Base-by-base conservation (phyloP, 2,113 vertebrate genomes). In the Caretta caretta region DNA sequence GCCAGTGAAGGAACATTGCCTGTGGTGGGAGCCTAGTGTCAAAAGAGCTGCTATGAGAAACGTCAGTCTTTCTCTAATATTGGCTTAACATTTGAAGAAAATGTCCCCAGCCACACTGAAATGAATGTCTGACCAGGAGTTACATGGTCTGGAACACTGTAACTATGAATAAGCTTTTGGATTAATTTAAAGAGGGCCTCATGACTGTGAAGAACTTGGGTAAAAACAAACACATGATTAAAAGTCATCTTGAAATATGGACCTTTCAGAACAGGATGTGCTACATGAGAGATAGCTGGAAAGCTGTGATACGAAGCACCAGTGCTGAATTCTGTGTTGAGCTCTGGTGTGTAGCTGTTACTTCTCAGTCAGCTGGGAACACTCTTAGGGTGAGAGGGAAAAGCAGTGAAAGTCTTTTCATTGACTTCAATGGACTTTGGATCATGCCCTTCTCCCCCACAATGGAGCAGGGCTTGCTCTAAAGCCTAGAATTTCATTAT, bases 381-480 rank as follows among this genome's bases (percentile, higher is more conserved):
- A 20, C 16, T 22, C 38, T 14, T 2, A 22, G 38, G 22, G 0
- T 24, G 4, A 72, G n/a, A n/a, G 4, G n/a, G 38, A 22, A 38
- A 38, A 22, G 10, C n/a, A 10, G 2, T 35, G 24, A 76, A 24
- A 22, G 2, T 31, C 22, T 62, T 62, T 85, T 46, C n/a, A n/a
- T 38, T 72, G 69, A 42, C 48, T 53, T 49, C 24, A 35, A 31
- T 12, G 75, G 59, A 29, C 46, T 59, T 6, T 1, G 0, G 12
- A 8, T 53, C 59, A 62, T 29, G 29, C 38, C 54, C 38, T 54
- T 27, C 35, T 27, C 19, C n/a, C 22, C 20, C 59, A 24, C 9
- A 35, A n/a, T 2, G 56, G n/a, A 90, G 83, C 22, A 35, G 46
- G 59, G 51, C 24, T 50, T 5, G 84, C 3, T 0, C 56, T 17